Base-by-base conservation (phyloP, 2,888 invertebrate species). In the Phyllotreta striolata region DNA sequence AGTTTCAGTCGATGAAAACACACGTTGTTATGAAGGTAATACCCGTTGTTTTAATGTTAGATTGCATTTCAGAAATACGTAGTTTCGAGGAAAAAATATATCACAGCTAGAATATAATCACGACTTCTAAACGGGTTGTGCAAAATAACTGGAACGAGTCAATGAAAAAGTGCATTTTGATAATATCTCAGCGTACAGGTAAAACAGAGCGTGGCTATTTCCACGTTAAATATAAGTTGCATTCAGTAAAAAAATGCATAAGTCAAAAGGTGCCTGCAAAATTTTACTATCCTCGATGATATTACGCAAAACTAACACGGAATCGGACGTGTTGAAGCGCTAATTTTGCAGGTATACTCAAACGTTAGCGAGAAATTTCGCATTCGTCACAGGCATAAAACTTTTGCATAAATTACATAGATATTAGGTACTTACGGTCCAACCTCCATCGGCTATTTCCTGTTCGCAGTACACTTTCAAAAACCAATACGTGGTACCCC, bases 401-500 rank as follows among this genome's bases (percentile, higher is more conserved):
- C 37, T 14, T 51, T 63, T 55, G 52, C 55, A 58, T 54, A 55
- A 37, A 39, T 6, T 37, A 39, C 9, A 52, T 52, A 10, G 12
- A 9, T 24, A 49, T 46, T 46, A 44, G 47, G 46, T 34, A 83
- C 88, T 88, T 85, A 95, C 95, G 82, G 94, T 95, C 95, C 95
- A 95, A 60, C 95, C 95, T 62, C 95, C 95, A 75, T 95, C 95
- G 39, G 93, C 89, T 9, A 91, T 84, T 78, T 91, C 92, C 80
- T 95, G 95, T 77, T 95, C 95, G 80, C 95, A 95, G 82, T 86
- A 95, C 12, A 95, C 95, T 80, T 94, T 93, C 68, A 95, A 85
- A 85, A 94, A 95, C 94, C 95, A 95, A 82, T 93, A 95, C 0
- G 94, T 93, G 3, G 94, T 95, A 41, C 95, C 95, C 64, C 94